phyloP scores from a whole-genome alignment of 2,797 vertebrate genomes.

The Pseudomugil gertrudae region DNA sequence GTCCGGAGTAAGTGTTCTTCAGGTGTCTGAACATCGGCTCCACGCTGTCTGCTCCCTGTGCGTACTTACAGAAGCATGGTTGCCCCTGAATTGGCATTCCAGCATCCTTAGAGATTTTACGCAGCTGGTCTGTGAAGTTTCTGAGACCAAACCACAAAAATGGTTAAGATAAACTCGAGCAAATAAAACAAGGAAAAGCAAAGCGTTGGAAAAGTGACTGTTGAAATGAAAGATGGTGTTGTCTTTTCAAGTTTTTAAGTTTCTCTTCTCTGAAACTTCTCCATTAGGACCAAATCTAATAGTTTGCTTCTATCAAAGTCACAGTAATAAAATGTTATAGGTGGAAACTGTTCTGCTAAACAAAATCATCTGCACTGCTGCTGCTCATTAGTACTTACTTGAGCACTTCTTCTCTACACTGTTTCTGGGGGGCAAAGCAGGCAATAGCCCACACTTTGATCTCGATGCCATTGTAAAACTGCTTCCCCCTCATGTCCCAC shows the following conservation, averaged over 20 bases:
- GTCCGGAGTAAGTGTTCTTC: constrained; percentile 96
- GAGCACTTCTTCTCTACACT: constrained; percentile 98
- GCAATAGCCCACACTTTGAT: constrained; percentile 99
- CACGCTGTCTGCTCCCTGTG: constrained; percentile 98
- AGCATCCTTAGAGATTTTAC: constrained; percentile 98
- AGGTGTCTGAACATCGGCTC: constrained; percentile 99
- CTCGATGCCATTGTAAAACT: constrained; percentile 99
- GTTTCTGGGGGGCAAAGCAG: constrained; percentile 99
- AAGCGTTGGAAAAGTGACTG: not conserved
- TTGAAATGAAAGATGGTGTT: not conserved
- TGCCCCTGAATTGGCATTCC: constrained; percentile 99
- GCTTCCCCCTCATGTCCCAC: constrained; percentile 99
- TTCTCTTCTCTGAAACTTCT: no score
- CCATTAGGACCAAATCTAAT: constrained; percentile 10
- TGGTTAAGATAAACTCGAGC: not conserved
- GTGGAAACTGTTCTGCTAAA: not conserved
- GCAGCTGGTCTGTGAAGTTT: constrained; percentile 97
- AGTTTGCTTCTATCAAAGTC: not conserved
- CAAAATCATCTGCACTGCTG: constrained; percentile 2
- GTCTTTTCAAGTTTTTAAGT: not conserved
- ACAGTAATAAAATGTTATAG: not conserved
- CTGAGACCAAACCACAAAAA: constrained; percentile 69
- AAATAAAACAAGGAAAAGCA: not conserved
- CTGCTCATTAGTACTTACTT: constrained; percentile 87
- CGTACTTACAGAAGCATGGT: constrained; percentile 98